phyloP scores from a whole-genome alignment of 2,797 vertebrate genomes.

The Pteronotus mesoamericanus region DNA sequence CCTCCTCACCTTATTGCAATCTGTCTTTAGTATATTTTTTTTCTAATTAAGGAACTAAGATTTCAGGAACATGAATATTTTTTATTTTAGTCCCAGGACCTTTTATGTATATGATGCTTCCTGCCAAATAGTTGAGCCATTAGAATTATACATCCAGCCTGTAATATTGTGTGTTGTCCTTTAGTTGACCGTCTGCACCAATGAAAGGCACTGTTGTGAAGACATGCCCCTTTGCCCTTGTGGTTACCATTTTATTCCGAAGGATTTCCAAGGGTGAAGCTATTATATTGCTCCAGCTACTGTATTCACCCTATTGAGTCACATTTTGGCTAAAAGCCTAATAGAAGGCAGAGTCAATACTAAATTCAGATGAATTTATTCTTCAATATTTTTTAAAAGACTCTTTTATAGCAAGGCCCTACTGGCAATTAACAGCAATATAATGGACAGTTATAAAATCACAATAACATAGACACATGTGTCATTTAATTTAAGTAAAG shows the following conservation, averaged over 20 bases:
- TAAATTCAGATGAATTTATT: constrained; percentile 73
- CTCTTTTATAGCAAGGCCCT: constrained; percentile 71
- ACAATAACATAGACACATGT: constrained; percentile 50
- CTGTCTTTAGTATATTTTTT: constrained; percentile 37
- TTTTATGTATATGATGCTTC: constrained; percentile 75
- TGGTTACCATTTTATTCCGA: constrained; percentile 77
- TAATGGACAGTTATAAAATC: constrained; percentile 69
- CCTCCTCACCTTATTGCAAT: background rate
- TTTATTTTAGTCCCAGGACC: constrained; percentile 65
- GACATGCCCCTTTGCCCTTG: constrained; percentile 79
- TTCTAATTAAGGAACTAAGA: constrained; percentile 55
- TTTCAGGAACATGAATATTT: constrained; percentile 70
- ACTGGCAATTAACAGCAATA: constrained; percentile 72
- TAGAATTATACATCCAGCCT: constrained; percentile 77
- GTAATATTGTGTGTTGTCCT: constrained; percentile 80
- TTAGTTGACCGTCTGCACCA: constrained; percentile 82
- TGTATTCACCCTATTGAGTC: constrained; percentile 77
- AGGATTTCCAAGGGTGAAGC: constrained; percentile 80
- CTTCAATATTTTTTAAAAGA: constrained; percentile 75
- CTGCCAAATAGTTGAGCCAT: constrained; percentile 78
- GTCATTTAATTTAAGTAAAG: constrained; percentile 35
- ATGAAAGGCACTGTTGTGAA: constrained; percentile 83
- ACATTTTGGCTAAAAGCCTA: constrained; percentile 79
- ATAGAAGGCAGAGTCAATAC: constrained; percentile 74
- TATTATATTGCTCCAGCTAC: constrained; percentile 77